Evolutionary conservation across 1,140 invertebrate species (phyloP).

Genomic region (Drosophila willistoni): DNA sequence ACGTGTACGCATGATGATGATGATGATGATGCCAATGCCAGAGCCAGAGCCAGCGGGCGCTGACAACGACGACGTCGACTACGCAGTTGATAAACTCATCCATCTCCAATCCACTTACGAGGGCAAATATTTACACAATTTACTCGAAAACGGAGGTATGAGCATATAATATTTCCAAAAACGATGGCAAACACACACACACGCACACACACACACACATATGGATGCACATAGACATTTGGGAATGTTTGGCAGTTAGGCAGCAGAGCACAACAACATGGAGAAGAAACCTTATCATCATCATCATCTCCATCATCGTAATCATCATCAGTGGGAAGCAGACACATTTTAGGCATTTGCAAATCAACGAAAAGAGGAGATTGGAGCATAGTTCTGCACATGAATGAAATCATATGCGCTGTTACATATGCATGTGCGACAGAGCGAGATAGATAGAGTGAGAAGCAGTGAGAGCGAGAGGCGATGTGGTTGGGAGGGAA

Average conservation of each 20-base stretch:
- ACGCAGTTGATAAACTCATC: constrained; percentile 83
- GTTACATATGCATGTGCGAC: constrained; percentile 40
- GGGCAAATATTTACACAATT: constrained; percentile 83
- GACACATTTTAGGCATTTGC: constrained; percentile 73
- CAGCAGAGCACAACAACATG: constrained; percentile 66
- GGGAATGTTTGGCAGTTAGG: constrained; percentile 74
- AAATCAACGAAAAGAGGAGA: constrained; percentile 66
- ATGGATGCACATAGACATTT: constrained; percentile 26
- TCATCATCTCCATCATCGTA: constrained; percentile 42
- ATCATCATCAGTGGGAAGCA: constrained; percentile 28
- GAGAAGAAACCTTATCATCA: constrained; percentile 48
- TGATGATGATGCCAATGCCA: constrained; percentile 50
- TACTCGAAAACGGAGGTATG: constrained; percentile 83
- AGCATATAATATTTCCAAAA: constrained; percentile 83
- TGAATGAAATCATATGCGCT: constrained; percentile 75
- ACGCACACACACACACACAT: constrained; percentile 35
- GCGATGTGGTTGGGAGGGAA: constrained; percentile 13
- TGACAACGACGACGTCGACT: constrained; percentile 41
- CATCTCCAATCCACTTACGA: constrained; percentile 83
- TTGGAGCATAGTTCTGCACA: constrained; percentile 63
- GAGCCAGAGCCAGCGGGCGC: constrained; percentile 21
- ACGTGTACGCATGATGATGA: constrained; percentile 38
- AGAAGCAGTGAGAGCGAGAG: constrained; percentile 41
- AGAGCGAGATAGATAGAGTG: constrained; percentile 15
- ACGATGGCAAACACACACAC: constrained; percentile 75